Percentiles rank a stretch among this genome's conserved stretches.
Evolutionary conservation across 2,113 vertebrate genomes (phyloP).

Genomic region (Microtus montanus): DNA sequence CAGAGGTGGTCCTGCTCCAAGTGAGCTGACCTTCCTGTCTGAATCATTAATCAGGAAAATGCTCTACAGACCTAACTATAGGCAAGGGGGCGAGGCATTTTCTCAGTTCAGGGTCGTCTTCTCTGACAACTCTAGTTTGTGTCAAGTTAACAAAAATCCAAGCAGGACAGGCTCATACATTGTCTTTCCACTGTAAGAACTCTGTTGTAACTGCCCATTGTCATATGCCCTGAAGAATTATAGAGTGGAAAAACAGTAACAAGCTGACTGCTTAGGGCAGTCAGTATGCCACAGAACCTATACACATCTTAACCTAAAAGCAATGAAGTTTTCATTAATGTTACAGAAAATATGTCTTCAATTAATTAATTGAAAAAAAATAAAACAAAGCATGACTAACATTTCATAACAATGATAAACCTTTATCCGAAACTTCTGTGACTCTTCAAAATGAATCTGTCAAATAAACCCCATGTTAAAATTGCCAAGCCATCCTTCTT

Average conservation of each 20-base stretch:
- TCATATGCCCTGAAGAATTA: not conserved
- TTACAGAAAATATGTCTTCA: not conserved
- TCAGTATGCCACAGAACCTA: not conserved
- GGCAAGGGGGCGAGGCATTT: not conserved
- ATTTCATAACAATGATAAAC: slow-evolving; percentile 32
- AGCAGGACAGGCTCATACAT: not conserved
- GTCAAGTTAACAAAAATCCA: not conserved
- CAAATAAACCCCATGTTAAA: not conserved
- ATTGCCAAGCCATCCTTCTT: not conserved
- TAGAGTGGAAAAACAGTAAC: not conserved
- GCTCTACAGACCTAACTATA: not conserved
- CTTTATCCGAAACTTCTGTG: not conserved
- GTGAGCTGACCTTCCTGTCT: not conserved
- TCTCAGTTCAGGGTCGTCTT: not conserved
- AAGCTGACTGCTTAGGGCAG: not conserved
- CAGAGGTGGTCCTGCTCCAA: not conserved
- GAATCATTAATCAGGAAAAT: not conserved
- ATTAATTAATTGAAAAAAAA: slow-evolving; percentile 13
- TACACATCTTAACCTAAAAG: not conserved
- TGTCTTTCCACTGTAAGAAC: not conserved
- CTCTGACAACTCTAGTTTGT: not conserved
- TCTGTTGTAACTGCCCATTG: not conserved
- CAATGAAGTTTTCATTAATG: not conserved
- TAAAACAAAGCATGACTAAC: slow-evolving; percentile 2
- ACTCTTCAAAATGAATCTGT: slow-evolving; percentile 16